Percentiles rank a stretch among this genome's conserved stretches.
Conservation (phyloP, 2,888 invertebrate species). For the Caenorhabditis virilis region DNA sequence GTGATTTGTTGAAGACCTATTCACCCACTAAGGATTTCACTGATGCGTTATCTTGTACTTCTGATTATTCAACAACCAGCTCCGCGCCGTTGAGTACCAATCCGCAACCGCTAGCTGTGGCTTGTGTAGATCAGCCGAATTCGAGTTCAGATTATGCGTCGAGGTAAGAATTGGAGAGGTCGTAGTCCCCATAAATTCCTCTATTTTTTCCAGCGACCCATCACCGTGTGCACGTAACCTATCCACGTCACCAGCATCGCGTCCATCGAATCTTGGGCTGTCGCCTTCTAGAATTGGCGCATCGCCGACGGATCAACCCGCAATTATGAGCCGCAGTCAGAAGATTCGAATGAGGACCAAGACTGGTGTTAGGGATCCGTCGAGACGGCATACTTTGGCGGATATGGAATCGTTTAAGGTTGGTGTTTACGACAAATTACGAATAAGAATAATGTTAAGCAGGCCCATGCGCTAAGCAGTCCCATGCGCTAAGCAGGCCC, state of each 20-base stretch:
- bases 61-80: slow-evolving; percentile 59
- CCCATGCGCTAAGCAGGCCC: no score
- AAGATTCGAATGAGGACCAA: slow-evolving; percentile 57
- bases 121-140: slow-evolving; percentile 39
- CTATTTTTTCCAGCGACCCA: no score
- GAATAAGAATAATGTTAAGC: neutral
- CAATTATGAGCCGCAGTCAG: slow-evolving; percentile 42
- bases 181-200: no score
- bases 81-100: slow-evolving; percentile 41
- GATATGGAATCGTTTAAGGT: slow-evolving; percentile 57
- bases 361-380: slow-evolving; percentile 36
- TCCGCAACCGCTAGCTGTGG: slow-evolving; percentile 38
- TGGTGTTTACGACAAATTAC: neutral
- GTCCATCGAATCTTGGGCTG: slow-evolving; percentile 23
- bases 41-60: slow-evolving; percentile 56
- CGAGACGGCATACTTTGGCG: slow-evolving; percentile 56
- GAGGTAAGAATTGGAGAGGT: no score
- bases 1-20: slow-evolving; percentile 10
- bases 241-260: slow-evolving; percentile 39
- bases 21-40: slow-evolving; percentile 37
- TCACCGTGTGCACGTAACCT: slow-evolving; percentile 46
- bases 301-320: neutral
- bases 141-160: slow-evolving; percentile 53
- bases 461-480: no score
- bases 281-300: neutral